Evolutionary conservation across 2,113 vertebrate species (phyloP).

Genomic region (Hirundichthys speculiger): DNA sequence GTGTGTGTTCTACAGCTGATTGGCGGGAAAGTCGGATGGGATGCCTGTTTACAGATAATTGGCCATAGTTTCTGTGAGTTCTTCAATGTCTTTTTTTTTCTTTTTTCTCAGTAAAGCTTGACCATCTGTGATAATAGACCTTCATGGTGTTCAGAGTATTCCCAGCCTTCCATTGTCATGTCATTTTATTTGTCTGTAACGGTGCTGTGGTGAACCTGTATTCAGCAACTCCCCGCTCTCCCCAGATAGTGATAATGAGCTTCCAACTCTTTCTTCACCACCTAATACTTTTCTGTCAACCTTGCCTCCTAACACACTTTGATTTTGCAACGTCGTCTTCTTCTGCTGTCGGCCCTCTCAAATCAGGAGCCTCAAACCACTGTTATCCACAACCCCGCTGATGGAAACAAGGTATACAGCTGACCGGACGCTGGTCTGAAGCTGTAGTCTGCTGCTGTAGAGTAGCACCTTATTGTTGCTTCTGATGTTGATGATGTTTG

Average conservation of each 20-base stretch:
- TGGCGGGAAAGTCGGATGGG: too few relatives aligned
- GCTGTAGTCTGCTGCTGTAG: conserved; percentile 32
- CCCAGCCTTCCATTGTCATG: not conserved
- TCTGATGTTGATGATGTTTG: conserved; percentile 22
- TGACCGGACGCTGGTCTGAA: conserved; percentile 41
- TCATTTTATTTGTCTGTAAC: conserved; percentile 1
- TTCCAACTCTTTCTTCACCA: not conserved
- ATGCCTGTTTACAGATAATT: too few relatives aligned
- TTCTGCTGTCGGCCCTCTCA: conserved; percentile 73
- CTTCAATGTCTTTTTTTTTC: too few relatives aligned
- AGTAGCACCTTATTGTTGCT: conserved; percentile 33
- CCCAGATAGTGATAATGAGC: not conserved
- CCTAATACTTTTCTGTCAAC: conserved; percentile 49
- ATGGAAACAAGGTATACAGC: conserved; percentile 98
- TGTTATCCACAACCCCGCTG: conserved; percentile 98
- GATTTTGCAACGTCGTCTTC: conserved; percentile 82
- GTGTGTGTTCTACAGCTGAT: not conserved
- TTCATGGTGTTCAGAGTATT: conserved; percentile 1
- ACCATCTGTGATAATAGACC: conserved; percentile 4
- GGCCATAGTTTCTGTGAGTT: too few relatives aligned
- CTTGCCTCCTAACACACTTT: conserved; percentile 55
- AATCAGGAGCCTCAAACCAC: conserved; percentile 98
- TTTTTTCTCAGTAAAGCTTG: not conserved
- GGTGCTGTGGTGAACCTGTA: not conserved
- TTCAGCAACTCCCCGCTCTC: not conserved